Evolutionary conservation across 2,888 invertebrate species (phyloP).

Genomic region (Ethmia dodecea): DNA sequence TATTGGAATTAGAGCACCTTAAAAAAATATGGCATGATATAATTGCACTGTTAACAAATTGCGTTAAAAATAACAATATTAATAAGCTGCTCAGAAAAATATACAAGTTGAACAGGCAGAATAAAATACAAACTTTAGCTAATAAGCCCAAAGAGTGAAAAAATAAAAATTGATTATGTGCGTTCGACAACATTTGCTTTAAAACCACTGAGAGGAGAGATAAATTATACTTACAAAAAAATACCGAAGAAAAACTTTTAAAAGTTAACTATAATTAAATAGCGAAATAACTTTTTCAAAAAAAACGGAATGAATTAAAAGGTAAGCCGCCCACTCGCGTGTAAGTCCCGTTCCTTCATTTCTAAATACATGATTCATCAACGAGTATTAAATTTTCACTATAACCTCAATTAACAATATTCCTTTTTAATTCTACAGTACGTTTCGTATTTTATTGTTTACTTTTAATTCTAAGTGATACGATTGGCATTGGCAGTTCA

Average conservation of each 20-base stretch:
- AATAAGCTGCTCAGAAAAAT: neutral
- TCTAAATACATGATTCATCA: constrained; percentile 55
- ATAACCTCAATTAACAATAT: constrained; percentile 69
- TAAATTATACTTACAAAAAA: no score
- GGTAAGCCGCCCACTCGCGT: constrained; percentile 27
- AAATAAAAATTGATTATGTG: no score
- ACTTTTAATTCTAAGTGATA: constrained; percentile 44
- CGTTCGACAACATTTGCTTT: no score
- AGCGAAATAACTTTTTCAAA: no score
- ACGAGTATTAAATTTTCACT: constrained; percentile 73
- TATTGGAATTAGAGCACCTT: constrained; percentile 59
- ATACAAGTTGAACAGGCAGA: constrained; percentile 7
- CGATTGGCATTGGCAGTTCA: constrained; percentile 73
- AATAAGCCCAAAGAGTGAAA: constrained; percentile 13
- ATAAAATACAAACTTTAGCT: constrained; percentile 18
- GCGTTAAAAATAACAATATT: constrained; percentile 11
- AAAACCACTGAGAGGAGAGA: no score
- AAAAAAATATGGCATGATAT: constrained; percentile 38
- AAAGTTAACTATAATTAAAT: no score
- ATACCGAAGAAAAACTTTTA: no score
- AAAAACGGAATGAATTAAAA: constrained; percentile 30
- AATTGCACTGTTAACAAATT: constrained; percentile 24
- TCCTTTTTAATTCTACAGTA: constrained; percentile 56
- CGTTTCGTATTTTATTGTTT: constrained; percentile 48
- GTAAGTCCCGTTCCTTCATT: constrained; percentile 32